These are phyloP conservation scores for Brachionus calyciflorus DNA, from an alignment of 1,140 invertebrate genomes.

Conservation along the genomic window DNA sequence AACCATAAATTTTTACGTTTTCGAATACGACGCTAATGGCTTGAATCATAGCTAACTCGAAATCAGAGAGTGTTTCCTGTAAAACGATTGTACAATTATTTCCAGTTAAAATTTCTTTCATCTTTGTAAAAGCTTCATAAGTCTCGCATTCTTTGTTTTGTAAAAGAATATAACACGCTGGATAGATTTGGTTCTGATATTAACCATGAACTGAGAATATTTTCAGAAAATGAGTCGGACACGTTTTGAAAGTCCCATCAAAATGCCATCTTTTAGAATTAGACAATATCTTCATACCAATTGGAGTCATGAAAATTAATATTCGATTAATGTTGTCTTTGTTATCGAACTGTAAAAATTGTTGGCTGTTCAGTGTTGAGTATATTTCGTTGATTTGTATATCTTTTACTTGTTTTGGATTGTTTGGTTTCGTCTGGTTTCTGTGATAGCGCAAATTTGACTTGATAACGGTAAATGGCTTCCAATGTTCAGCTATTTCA, in stretches of 20 bases:
- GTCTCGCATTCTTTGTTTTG: neutral
- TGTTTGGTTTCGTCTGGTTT: conserved; percentile 3
- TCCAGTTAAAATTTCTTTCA: neutral
- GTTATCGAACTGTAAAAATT: neutral
- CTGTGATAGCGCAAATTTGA: neutral
- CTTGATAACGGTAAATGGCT: neutral
- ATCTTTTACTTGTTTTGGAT: neutral
- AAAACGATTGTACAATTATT: neutral
- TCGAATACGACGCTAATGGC: neutral
- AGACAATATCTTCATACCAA: neutral
- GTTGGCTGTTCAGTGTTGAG: neutral
- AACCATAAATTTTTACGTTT: neutral
- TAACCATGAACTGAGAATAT: neutral
- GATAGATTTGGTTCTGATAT: neutral
- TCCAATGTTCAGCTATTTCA: neutral
- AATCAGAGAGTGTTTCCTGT: neutral
- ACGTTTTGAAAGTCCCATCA: neutral
- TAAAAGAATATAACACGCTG: neutral
- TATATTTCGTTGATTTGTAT: neutral
- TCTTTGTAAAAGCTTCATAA: neutral
- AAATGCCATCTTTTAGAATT: neutral
- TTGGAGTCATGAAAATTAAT: neutral
- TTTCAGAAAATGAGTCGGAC: neutral
- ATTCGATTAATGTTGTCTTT: neutral
- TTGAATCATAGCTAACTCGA: neutral